Conservation (phyloP, 1,140 invertebrate species). For the Pseudomyrmex cubaensis region DNA sequence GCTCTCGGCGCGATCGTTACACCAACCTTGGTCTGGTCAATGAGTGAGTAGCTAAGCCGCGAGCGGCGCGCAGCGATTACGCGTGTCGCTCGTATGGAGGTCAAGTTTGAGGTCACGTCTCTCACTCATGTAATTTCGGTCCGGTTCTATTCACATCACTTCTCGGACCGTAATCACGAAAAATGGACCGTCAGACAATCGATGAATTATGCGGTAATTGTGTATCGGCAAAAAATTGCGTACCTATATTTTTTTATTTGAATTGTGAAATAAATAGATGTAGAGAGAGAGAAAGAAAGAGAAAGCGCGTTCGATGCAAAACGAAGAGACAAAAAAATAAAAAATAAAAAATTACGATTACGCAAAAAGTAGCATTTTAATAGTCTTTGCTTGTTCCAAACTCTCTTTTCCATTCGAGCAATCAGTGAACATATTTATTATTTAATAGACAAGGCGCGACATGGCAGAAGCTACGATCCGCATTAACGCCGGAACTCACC, state of each 20-base stretch:
- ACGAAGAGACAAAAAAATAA: not conserved
- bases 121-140: conserved; percentile 13
- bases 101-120: conserved; percentile 62
- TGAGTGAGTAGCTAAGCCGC: conserved; percentile 87
- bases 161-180: not conserved
- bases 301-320: too few relatives aligned
- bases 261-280: too few relatives aligned
- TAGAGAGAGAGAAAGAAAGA: too few relatives aligned
- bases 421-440: not conserved
- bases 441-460: conserved; percentile 89
- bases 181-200: not conserved
- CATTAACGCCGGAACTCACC: conserved; percentile 91
- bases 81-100: conserved; percentile 14
- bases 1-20: conserved; percentile 91
- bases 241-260: too few relatives aligned
- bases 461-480: conserved; percentile 91
- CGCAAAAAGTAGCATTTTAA: not conserved
- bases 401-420: not conserved
- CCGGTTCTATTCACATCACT: not conserved
- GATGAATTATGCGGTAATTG: not conserved
- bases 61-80: not conserved
- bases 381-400: not conserved
- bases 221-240: not conserved
- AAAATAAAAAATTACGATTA: not conserved
- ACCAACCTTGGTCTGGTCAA: conserved; percentile 92